phyloP scores from a whole-genome alignment of 2,113 vertebrate genomes.

The Potamarius usumacintae region DNA sequence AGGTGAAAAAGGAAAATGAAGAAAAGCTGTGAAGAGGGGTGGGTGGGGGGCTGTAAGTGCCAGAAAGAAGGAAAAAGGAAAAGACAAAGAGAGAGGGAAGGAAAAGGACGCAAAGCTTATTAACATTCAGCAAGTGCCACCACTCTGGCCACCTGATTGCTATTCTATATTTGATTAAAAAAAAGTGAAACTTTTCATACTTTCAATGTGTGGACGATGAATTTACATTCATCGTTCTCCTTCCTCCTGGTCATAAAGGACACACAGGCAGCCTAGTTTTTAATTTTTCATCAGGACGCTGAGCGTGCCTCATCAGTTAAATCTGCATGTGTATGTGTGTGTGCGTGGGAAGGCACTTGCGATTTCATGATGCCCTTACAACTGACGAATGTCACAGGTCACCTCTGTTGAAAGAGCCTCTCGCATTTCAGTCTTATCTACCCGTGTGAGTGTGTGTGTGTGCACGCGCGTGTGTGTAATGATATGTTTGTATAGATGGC shows the following conservation, averaged over 20 bases:
- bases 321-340: not conserved
- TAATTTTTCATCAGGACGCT: slow-evolving; percentile 28
- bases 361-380: slow-evolving; percentile 14
- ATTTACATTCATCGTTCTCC: slow-evolving; percentile 43
- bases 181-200: slow-evolving; percentile 15
- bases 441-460: slow-evolving; percentile 1
- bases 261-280: not conserved
- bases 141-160: slow-evolving; percentile 30
- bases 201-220: not conserved
- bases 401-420: slow-evolving; percentile 28
- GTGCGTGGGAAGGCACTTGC: not conserved
- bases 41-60: not conserved
- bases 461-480: not conserved
- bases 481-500: slow-evolving; percentile 1
- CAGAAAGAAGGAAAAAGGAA: slow-evolving; percentile 15
- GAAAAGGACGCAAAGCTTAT: slow-evolving; percentile 1
- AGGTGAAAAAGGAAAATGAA: not conserved
- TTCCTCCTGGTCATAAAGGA: slow-evolving; percentile 29
- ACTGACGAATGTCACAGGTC: slow-evolving; percentile 33
- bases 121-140: slow-evolving; percentile 11
- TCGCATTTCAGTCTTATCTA: slow-evolving; percentile 10
- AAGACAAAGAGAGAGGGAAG: not conserved
- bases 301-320: not conserved
- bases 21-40: not conserved
- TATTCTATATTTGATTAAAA: slow-evolving; percentile 41